phyloP scores from a whole-genome alignment of 2,888 invertebrate species.

The Synergus itoensis region DNA sequence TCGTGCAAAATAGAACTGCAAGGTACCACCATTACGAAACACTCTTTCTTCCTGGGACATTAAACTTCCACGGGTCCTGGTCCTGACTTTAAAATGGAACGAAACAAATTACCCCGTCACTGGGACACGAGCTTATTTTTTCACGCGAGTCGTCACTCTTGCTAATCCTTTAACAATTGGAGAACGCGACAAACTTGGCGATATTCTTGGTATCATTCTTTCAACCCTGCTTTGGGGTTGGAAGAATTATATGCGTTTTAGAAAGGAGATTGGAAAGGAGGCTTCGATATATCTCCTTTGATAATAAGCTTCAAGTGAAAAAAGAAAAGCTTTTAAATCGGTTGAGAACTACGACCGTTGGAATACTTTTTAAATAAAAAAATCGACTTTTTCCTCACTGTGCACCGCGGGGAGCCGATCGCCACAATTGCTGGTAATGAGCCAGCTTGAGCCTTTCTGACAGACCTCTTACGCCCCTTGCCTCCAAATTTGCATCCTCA shows the following conservation, averaged over 20 bases:
- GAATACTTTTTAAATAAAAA: no score
- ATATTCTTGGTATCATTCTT: neutral
- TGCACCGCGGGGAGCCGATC: conserved; percentile 69
- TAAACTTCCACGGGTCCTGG: conserved; percentile 43
- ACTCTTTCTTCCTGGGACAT: conserved; percentile 50
- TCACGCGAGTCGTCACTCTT: conserved; percentile 25
- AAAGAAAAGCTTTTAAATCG: no score
- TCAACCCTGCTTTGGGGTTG: neutral
- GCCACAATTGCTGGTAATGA: conserved; percentile 77
- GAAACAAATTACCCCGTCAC: conserved; percentile 63
- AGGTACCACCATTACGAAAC: conserved; percentile 47
- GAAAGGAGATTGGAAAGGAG: no score
- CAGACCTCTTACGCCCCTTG: conserved; percentile 67
- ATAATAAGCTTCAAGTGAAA: no score
- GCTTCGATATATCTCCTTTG: no score
- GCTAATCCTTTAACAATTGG: neutral
- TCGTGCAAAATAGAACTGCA: conserved; percentile 57
- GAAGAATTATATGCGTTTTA: neutral
- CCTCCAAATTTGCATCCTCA: conserved; percentile 71
- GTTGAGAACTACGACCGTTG: no score
- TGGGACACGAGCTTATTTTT: conserved; percentile 57
- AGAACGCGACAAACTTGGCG: neutral
- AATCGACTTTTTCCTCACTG: no score
- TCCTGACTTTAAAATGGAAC: conserved; percentile 57
- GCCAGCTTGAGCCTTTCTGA: conserved; percentile 70